Conservation (phyloP, 2,113 vertebrate genomes). For the Embiotoca jacksoni region DNA sequence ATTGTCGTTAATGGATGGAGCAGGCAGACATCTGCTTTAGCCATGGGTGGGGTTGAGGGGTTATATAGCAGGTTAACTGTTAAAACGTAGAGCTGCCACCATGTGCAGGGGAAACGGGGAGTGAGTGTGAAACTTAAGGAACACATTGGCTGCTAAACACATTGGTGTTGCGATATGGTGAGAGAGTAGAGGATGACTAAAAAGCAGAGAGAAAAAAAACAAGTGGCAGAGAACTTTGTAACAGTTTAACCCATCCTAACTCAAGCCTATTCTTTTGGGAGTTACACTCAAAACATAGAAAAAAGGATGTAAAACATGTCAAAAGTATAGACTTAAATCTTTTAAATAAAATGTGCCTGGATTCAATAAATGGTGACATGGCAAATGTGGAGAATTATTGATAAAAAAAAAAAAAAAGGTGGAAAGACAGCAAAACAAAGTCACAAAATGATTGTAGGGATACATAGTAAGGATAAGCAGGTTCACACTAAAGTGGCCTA, state of each 20-base stretch:
- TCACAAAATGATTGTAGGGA: no score
- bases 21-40: slow-evolving; percentile 56
- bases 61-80: slow-evolving; percentile 22
- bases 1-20: slow-evolving; percentile 51
- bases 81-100: slow-evolving; percentile 33
- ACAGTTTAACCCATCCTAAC: background rate
- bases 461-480: no score
- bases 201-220: background rate
- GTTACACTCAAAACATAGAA: background rate
- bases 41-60: slow-evolving; percentile 5
- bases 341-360: no score
- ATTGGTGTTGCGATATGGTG: slow-evolving; percentile 17
- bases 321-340: background rate
- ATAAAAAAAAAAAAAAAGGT: no score
- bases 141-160: slow-evolving; percentile 16
- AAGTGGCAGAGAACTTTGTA: background rate
- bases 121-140: slow-evolving; percentile 18
- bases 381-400: no score
- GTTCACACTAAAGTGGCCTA: no score
- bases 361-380: no score
- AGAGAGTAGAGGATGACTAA: background rate
- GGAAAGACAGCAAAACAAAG: no score
- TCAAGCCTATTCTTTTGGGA: background rate
- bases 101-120: slow-evolving; percentile 22
- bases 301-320: background rate